Evolutionary conservation across 2,888 invertebrate genomes (phyloP).

Genomic region (Epinotia demarniana): DNA sequence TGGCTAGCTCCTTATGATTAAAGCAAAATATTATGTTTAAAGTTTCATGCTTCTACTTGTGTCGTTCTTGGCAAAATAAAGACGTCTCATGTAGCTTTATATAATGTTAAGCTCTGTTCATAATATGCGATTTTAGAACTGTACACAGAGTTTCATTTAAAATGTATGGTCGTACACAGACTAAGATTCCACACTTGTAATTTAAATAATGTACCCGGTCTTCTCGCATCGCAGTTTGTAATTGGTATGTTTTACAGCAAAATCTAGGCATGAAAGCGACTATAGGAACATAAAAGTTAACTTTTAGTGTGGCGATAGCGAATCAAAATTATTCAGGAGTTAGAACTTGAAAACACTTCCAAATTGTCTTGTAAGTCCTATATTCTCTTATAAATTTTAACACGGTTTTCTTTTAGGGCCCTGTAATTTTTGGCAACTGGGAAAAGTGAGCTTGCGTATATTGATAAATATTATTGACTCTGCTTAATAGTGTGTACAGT

Average conservation of each 20-base stretch:
- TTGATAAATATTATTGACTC: not conserved
- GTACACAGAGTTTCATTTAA: constrained; percentile 3
- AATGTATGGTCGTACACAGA: not conserved
- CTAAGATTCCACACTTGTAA: too few species aligned
- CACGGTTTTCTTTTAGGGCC: not conserved
- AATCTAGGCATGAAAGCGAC: not conserved
- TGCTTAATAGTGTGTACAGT: constrained; percentile 15
- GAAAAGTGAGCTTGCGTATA: not conserved
- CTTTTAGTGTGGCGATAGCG: not conserved
- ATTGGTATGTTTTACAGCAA: not conserved
- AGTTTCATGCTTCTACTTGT: constrained; percentile 9
- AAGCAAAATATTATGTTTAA: not conserved
- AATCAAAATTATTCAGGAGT: not conserved
- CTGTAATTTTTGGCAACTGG: not conserved
- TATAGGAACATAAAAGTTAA: not conserved
- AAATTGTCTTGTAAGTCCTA: too few species aligned
- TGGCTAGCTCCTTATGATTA: not conserved
- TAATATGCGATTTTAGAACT: constrained; percentile 16
- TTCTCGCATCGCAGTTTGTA: too few species aligned
- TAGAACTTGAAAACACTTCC: not conserved
- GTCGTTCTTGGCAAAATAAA: constrained; percentile 33
- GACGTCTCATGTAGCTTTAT: constrained; percentile 37
- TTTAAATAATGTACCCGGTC: too few species aligned
- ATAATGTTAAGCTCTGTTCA: constrained; percentile 29
- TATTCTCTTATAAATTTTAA: too few species aligned